These are phyloP conservation scores for Ericerus pela DNA, from an alignment of 1,140 invertebrate genomes.

Conservation along the genomic window DNA sequence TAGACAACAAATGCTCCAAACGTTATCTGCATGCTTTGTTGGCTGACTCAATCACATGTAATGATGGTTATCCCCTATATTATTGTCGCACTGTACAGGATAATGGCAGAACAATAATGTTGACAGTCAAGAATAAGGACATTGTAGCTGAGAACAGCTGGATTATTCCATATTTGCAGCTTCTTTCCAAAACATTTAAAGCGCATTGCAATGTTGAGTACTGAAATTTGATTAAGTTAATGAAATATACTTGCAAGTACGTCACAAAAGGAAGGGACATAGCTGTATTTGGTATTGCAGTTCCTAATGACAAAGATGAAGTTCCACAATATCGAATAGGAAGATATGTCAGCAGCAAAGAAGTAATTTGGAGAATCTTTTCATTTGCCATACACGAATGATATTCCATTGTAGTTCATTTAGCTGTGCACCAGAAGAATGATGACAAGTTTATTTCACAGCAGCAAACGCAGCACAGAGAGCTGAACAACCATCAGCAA, in stretches of 20 bases:
- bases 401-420: conserved; percentile 27
- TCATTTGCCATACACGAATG: conserved; percentile 29
- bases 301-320: too few relatives aligned
- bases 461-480: conserved; percentile 14
- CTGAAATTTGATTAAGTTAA: conserved; percentile 30
- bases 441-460: conserved; percentile 24
- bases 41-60: conserved; percentile 25
- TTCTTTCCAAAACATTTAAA: conserved; percentile 26
- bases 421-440: conserved; percentile 28
- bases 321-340: conserved; percentile 27
- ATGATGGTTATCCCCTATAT: conserved; percentile 33
- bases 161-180: conserved; percentile 30
- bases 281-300: conserved; percentile 17
- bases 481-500: conserved; percentile 15
- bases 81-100: conserved; percentile 21
- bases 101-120: conserved; percentile 16
- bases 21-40: conserved; percentile 24
- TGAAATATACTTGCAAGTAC: conserved; percentile 34
- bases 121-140: conserved; percentile 26
- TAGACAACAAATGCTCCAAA: conserved; percentile 33
- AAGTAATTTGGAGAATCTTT: conserved; percentile 32
- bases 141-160: conserved; percentile 31
- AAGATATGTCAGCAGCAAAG: conserved; percentile 26
- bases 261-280: conserved; percentile 28
- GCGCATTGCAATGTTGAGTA: conserved; percentile 30